These are phyloP conservation scores for Teinopalpus imperialis DNA, from an alignment of 2,888 invertebrate genomes.

Conservation along the genomic window DNA sequence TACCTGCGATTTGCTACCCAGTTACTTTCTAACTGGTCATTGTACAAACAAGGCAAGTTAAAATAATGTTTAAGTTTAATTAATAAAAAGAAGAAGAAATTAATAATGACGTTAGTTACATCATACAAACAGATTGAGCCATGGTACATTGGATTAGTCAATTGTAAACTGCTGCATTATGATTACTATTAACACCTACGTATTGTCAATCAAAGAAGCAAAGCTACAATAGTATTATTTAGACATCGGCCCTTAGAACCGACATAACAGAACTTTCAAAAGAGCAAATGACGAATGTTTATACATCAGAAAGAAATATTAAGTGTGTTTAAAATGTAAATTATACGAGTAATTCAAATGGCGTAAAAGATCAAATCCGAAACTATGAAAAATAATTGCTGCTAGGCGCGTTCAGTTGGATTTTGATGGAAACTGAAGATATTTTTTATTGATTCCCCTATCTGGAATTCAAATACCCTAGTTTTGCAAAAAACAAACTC, in stretches of 20 bases:
- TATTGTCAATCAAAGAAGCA: slow-evolving; percentile 11
- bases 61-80: neutral
- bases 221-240: slow-evolving; percentile 18
- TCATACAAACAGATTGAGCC: slow-evolving; percentile 12
- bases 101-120: slow-evolving; percentile 8
- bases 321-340: no score
- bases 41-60: neutral
- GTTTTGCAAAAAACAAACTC: no score
- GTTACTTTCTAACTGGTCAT: no score
- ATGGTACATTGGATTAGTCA: slow-evolving; percentile 17
- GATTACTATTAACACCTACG: slow-evolving; percentile 22
- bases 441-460: no score
- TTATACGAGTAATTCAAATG: no score
- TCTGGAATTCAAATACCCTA: no score
- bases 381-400: no score
- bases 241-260: slow-evolving; percentile 12
- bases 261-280: neutral
- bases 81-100: neutral
- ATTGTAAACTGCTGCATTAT: slow-evolving; percentile 16
- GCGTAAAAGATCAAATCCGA: no score
- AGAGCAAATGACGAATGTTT: slow-evolving; percentile 1
- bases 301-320: neutral
- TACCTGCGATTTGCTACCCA: no score
- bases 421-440: no score
- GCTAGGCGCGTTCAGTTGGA: no score